Conservation (phyloP, 2,888 invertebrate species). For the Melangyna quadrimaculata region DNA sequence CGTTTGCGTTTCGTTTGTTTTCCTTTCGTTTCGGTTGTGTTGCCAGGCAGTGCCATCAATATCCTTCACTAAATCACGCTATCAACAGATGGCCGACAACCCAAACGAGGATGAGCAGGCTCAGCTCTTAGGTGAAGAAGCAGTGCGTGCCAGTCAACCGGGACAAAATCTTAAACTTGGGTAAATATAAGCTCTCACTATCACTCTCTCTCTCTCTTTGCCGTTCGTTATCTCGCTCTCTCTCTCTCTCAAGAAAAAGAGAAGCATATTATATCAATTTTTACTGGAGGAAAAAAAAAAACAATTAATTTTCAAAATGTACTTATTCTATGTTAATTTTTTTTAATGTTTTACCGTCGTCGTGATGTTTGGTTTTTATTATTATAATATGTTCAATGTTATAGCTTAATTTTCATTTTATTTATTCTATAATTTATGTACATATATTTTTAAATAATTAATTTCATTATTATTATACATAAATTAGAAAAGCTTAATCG, state of each 20-base stretch:
- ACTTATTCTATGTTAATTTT: conserved; percentile 25
- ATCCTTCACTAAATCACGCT: conserved; percentile 81
- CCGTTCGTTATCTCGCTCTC: conserved; percentile 15
- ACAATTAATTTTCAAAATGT: conserved; percentile 32
- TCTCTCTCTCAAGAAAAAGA: conserved; percentile 26
- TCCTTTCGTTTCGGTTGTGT: conserved; percentile 82
- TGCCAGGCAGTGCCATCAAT: conserved; percentile 84
- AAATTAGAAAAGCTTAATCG: conserved; percentile 66
- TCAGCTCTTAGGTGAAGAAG: conserved; percentile 97
- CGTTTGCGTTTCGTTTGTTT: conserved; percentile 64
- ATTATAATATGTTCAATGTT: conserved; percentile 52
- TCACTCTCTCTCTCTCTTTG: conserved; percentile 66
- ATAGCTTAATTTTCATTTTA: conserved; percentile 34
- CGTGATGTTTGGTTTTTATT: conserved; percentile 33
- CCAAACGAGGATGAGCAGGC: conserved; percentile 97
- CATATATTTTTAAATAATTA: conserved; percentile 30
- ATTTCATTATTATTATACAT: conserved; percentile 48
- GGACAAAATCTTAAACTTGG: conserved; percentile 98
- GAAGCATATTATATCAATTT: conserved; percentile 46
- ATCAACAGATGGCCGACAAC: conserved; percentile 96
- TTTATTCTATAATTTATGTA: neutral
- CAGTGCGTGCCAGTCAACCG: conserved; percentile 88
- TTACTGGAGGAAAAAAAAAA: conserved; percentile 52
- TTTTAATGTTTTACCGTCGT: conserved; percentile 33
- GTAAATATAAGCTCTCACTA: conserved; percentile 85